Percentiles rank a stretch among this genome's conserved stretches.
These are phyloP conservation scores for Molossus molossus DNA, from an alignment of 2,797 vertebrate species.

Conservation along the genomic window DNA sequence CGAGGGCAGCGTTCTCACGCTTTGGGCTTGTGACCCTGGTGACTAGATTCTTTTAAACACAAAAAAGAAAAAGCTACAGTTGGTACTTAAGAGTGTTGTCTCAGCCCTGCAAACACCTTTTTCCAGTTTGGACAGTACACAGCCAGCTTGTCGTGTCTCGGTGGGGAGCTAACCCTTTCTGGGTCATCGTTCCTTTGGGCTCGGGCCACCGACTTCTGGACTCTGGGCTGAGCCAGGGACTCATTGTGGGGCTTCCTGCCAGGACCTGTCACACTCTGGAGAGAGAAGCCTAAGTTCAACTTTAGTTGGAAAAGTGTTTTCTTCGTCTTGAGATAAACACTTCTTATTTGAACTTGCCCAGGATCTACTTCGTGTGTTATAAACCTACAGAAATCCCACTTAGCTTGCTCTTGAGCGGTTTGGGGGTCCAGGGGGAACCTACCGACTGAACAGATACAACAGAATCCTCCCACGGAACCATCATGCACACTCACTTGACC, in stretches of 20 bases:
- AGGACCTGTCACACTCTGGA: background rate
- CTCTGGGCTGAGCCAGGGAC: no score
- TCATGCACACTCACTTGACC: background rate
- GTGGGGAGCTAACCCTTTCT: background rate
- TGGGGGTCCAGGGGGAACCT: no score
- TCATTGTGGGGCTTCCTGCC: background rate
- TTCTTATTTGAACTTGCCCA: background rate
- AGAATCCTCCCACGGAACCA: background rate
- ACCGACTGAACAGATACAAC: background rate
- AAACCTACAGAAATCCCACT: background rate
- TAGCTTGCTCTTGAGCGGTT: background rate
- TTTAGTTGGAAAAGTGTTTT: slow-evolving; percentile 13
- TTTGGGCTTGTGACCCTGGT: background rate
- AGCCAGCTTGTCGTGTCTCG: background rate
- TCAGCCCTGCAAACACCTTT: background rate
- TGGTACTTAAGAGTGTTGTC: background rate
- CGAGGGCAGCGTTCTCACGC: background rate
- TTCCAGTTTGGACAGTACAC: background rate
- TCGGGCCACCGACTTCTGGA: background rate
- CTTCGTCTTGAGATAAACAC: background rate
- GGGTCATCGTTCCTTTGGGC: background rate
- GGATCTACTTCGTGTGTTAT: background rate
- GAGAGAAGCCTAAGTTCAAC: background rate
- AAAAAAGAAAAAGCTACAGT: background rate
- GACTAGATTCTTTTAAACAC: background rate